These are phyloP conservation scores for Jordanella pulchra DNA, from an alignment of 2,797 vertebrate genomes.

Conservation along the genomic window DNA sequence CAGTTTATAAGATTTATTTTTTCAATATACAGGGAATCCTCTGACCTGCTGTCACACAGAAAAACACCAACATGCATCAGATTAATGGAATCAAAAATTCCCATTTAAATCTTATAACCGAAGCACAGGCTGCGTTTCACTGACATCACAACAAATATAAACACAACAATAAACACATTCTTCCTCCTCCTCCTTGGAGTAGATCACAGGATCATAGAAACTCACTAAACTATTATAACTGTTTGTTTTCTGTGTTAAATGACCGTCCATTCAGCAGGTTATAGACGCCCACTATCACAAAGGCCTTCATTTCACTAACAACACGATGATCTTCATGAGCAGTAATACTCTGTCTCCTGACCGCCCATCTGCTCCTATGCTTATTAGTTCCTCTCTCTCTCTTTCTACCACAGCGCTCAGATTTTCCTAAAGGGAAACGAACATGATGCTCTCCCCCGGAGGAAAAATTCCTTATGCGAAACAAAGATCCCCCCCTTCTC, in stretches of 20 bases:
- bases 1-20: too few relatives aligned
- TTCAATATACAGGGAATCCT: neutral
- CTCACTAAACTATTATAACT: constrained; percentile 29
- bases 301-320: constrained; percentile 49
- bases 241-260: constrained; percentile 43
- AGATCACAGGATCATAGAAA: constrained; percentile 33
- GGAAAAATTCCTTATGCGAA: constrained; percentile 33
- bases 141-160: neutral
- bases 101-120: neutral
- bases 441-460: constrained; percentile 23
- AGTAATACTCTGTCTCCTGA: constrained; percentile 28
- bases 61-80: neutral
- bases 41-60: neutral
- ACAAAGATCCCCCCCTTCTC: constrained; percentile 1
- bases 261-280: constrained; percentile 54
- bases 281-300: constrained; percentile 64
- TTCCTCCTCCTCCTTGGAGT: constrained; percentile 37
- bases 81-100: neutral
- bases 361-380: constrained; percentile 47
- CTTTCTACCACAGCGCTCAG: constrained; percentile 39
- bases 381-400: constrained; percentile 41
- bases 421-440: constrained; percentile 39
- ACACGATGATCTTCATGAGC: constrained; percentile 41
- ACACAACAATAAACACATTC: neutral
- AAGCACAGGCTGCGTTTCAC: neutral